phyloP scores from a whole-genome alignment of 2,888 invertebrate species.

The Diachrysia chrysitis region DNA sequence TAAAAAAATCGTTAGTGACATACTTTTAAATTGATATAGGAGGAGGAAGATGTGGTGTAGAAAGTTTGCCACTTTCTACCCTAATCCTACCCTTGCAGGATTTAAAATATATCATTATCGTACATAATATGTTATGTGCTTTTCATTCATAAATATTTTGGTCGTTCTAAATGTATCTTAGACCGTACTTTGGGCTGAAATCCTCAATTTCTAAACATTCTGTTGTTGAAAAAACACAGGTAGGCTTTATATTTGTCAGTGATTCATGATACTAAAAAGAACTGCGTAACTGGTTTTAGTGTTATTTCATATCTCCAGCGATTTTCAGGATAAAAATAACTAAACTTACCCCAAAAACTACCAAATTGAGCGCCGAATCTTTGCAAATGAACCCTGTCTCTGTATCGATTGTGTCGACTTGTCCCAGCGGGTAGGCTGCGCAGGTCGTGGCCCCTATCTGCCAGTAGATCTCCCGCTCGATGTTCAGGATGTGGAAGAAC shows the following conservation, averaged over 20 bases:
- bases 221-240: background rate
- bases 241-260: no score
- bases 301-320: no score
- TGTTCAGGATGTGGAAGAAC: conserved; percentile 98
- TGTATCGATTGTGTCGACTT: conserved; percentile 98
- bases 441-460: conserved; percentile 98
- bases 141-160: no score
- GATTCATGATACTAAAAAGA: no score
- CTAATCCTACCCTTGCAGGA: no score
- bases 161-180: no score
- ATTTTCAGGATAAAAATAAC: conserved; percentile 6
- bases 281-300: background rate
- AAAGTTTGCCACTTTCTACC: no score
- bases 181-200: no score
- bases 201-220: no score
- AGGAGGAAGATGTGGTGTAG: no score
- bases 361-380: conserved; percentile 97
- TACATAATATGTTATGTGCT: no score
- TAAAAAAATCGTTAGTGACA: background rate
- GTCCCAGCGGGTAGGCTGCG: conserved; percentile 98
- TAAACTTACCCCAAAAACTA: conserved; percentile 97
- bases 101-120: no score
- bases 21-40: background rate
- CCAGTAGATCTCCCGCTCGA: conserved; percentile 99
- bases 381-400: conserved; percentile 97